phyloP scores from a whole-genome alignment of 2,113 vertebrate species.

The Synchiropus splendidus region DNA sequence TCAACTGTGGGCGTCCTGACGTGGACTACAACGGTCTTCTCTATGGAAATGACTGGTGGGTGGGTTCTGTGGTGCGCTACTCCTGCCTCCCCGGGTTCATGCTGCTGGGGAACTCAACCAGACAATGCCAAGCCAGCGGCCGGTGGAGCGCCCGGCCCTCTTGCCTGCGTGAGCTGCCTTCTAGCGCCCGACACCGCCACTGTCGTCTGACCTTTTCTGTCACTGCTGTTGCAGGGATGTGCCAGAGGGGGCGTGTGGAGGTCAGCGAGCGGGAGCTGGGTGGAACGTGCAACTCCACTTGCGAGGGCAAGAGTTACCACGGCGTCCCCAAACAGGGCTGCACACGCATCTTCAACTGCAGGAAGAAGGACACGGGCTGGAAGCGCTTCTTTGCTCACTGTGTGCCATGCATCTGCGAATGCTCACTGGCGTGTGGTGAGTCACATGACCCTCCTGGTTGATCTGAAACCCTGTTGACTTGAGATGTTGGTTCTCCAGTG shows the following conservation, averaged over 20 bases:
- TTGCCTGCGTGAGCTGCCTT: slow-evolving; percentile 78
- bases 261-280: slow-evolving; percentile 66
- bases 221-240: slow-evolving; percentile 59
- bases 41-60: slow-evolving; percentile 76
- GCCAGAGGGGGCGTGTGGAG: slow-evolving; percentile 62
- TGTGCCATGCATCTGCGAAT: slow-evolving; percentile 71
- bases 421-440: slow-evolving; percentile 66
- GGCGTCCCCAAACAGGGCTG: slow-evolving; percentile 62
- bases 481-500: no score
- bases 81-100: slow-evolving; percentile 70
- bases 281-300: slow-evolving; percentile 67
- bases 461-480: no score
- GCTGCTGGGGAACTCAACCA: slow-evolving; percentile 65
- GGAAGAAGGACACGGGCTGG: slow-evolving; percentile 67
- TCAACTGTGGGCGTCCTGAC: slow-evolving; percentile 76
- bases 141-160: slow-evolving; percentile 69
- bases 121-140: slow-evolving; percentile 66
- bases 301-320: slow-evolving; percentile 50
- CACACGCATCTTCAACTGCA: slow-evolving; percentile 64
- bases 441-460: neutral
- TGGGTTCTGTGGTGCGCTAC: slow-evolving; percentile 74
- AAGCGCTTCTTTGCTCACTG: slow-evolving; percentile 71
- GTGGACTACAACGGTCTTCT: slow-evolving; percentile 63
- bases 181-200: no score
- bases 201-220: no score